These are phyloP conservation scores for Oscheius sp. DNA, from an alignment of 2,888 invertebrate species.

Conservation along the genomic window DNA sequence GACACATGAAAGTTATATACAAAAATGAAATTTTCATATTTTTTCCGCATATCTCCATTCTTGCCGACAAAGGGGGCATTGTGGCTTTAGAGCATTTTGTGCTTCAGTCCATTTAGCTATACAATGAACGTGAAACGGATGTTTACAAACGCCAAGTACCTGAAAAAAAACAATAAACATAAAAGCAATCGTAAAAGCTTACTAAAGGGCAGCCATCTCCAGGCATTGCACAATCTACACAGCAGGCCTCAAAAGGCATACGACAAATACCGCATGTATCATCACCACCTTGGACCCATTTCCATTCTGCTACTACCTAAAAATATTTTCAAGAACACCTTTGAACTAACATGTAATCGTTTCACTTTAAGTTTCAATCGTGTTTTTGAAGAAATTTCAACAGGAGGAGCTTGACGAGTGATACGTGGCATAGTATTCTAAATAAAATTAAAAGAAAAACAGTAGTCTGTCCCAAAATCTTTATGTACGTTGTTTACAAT, in stretches of 20 bases:
- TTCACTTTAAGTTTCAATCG: slow-evolving; percentile 40
- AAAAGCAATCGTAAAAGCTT: slow-evolving; percentile 21
- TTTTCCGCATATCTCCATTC: slow-evolving; percentile 84
- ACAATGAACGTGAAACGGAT: slow-evolving; percentile 99
- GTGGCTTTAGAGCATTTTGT: slow-evolving; percentile 72
- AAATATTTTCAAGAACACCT: neutral
- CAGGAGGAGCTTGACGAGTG: slow-evolving; percentile 10
- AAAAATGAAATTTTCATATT: too few species aligned
- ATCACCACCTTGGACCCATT: slow-evolving; percentile 93
- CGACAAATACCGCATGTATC: slow-evolving; percentile 99
- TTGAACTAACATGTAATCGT: slow-evolving; percentile 41
- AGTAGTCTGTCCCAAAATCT: too few species aligned
- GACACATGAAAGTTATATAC: too few species aligned
- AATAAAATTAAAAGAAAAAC: neutral
- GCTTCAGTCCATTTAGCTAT: slow-evolving; percentile 99
- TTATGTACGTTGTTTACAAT: too few species aligned
- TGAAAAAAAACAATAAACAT: slow-evolving; percentile 27
- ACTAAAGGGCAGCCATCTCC: slow-evolving; percentile 68
- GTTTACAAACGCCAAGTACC: slow-evolving; percentile 88
- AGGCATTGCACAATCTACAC: slow-evolving; percentile 62
- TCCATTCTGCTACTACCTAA: slow-evolving; percentile 83
- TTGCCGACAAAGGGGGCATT: slow-evolving; percentile 90
- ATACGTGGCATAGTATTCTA: slow-evolving; percentile 4
- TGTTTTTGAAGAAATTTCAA: slow-evolving; percentile 36
- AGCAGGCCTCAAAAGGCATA: slow-evolving; percentile 88